phyloP scores from a whole-genome alignment of 2,797 vertebrate genomes.

The Falco novaeseelandiae region DNA sequence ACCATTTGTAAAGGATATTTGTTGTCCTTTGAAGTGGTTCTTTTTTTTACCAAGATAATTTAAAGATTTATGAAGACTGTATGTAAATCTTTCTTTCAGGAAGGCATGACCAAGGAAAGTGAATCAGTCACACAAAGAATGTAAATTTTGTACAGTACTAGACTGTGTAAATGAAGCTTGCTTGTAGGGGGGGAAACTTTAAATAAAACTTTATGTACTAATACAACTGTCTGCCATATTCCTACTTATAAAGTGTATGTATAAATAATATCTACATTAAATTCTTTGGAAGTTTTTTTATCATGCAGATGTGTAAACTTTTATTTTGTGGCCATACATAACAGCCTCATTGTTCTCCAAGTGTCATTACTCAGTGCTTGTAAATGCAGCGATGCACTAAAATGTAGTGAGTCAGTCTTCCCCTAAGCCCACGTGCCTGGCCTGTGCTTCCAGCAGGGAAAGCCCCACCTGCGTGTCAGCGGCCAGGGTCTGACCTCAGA shows the following conservation, averaged over 20 bases:
- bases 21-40: constrained; percentile 77
- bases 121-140: constrained; percentile 78
- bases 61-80: constrained; percentile 78
- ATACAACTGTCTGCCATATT: constrained; percentile 73
- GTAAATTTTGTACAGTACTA: constrained; percentile 88
- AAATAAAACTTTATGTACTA: constrained; percentile 89
- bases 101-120: constrained; percentile 80
- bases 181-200: constrained; percentile 84
- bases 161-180: constrained; percentile 88
- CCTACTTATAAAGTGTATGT: constrained; percentile 66
- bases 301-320: constrained; percentile 45
- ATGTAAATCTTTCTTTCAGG: constrained; percentile 83
- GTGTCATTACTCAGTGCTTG: not conserved
- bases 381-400: rapidly evolving
- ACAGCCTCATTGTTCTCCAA: not conserved
- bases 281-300: constrained; percentile 68
- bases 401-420: not conserved
- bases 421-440: rapidly evolving
- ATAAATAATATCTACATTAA: constrained; percentile 69
- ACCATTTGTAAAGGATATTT: constrained; percentile 75
- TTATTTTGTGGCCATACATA: not conserved
- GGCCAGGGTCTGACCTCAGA: not conserved
- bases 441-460: not conserved
- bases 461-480: not conserved
- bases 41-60: constrained; percentile 74